These are phyloP conservation scores for Ochropleura plecta DNA, from an alignment of 2,888 invertebrate genomes.

Conservation along the genomic window DNA sequence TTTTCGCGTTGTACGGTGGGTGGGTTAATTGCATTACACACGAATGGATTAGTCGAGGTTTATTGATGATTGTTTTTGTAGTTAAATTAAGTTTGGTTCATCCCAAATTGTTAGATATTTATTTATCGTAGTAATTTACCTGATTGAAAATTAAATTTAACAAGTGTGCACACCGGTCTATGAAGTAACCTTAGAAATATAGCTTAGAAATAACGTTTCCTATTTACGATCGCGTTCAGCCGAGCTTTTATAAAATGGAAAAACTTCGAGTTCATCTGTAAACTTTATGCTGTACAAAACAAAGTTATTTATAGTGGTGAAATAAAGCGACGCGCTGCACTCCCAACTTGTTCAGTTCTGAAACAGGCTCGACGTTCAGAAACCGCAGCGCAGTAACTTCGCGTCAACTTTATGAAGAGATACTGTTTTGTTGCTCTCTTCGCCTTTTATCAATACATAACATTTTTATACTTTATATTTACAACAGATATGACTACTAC, in stretches of 20 bases:
- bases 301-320: slow-evolving; percentile 83
- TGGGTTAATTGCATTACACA: slow-evolving; percentile 82
- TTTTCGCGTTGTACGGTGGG: slow-evolving; percentile 75
- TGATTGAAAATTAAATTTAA: slow-evolving; percentile 13
- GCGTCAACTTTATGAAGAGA: slow-evolving; percentile 81
- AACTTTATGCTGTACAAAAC: slow-evolving; percentile 81
- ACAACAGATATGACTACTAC: neutral
- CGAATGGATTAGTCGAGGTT: slow-evolving; percentile 80
- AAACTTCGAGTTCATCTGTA: slow-evolving; percentile 71
- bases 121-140: slow-evolving; percentile 28
- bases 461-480: slow-evolving; percentile 2
- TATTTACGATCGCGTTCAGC: slow-evolving; percentile 19
- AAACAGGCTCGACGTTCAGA: slow-evolving; percentile 77
- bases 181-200: neutral
- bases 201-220: slow-evolving; percentile 9
- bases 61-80: slow-evolving; percentile 76
- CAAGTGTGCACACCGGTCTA: neutral
- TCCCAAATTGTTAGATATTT: slow-evolving; percentile 50
- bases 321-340: slow-evolving; percentile 79
- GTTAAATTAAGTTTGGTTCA: slow-evolving; percentile 68
- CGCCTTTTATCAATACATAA: slow-evolving; percentile 38
- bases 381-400: slow-evolving; percentile 82
- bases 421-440: slow-evolving; percentile 68
- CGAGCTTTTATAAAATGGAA: slow-evolving; percentile 52
- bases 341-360: slow-evolving; percentile 78